These are phyloP conservation scores for Aix galericulata DNA, from an alignment of 2,113 vertebrate genomes.

Conservation along the genomic window DNA sequence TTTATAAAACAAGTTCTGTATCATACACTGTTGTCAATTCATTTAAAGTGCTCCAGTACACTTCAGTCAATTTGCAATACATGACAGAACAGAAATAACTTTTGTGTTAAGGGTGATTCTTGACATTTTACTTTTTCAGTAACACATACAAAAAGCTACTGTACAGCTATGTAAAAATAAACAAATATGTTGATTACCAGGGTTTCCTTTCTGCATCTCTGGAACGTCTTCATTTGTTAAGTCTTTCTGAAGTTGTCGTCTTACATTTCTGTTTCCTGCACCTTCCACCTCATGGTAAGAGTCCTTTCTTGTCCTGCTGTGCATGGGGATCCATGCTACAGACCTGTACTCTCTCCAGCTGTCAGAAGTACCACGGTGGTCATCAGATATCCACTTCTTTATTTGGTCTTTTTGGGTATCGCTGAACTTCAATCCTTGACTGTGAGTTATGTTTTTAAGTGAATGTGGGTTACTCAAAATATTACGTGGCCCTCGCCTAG, in stretches of 20 bases:
- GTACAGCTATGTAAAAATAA: not conserved
- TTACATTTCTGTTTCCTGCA: slow-evolving; percentile 64
- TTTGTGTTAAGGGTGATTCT: not conserved
- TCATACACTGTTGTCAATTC: not conserved
- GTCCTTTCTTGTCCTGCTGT: slow-evolving; percentile 75
- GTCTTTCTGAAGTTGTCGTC: slow-evolving; percentile 71
- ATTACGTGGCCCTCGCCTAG: slow-evolving; percentile 76
- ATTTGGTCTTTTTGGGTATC: slow-evolving; percentile 81
- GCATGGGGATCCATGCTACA: slow-evolving; percentile 44
- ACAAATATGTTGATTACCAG: slow-evolving; percentile 70
- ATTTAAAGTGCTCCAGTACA: not conserved
- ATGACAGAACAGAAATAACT: not conserved
- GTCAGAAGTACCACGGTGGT: slow-evolving; percentile 72
- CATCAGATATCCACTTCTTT: slow-evolving; percentile 79
- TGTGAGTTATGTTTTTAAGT: slow-evolving; percentile 72
- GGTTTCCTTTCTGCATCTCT: slow-evolving; percentile 66
- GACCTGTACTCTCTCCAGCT: slow-evolving; percentile 80
- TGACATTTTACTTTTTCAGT: not conserved
- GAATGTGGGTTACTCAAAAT: slow-evolving; percentile 75
- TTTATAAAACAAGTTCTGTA: not conserved
- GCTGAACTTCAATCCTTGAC: slow-evolving; percentile 73
- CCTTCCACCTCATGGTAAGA: slow-evolving; percentile 72
- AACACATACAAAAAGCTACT: not conserved
- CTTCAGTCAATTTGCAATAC: not conserved
- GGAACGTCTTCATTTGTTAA: slow-evolving; percentile 57